Conservation (phyloP, 2,113 vertebrate genomes). For the Genyomyrus donnyi region DNA sequence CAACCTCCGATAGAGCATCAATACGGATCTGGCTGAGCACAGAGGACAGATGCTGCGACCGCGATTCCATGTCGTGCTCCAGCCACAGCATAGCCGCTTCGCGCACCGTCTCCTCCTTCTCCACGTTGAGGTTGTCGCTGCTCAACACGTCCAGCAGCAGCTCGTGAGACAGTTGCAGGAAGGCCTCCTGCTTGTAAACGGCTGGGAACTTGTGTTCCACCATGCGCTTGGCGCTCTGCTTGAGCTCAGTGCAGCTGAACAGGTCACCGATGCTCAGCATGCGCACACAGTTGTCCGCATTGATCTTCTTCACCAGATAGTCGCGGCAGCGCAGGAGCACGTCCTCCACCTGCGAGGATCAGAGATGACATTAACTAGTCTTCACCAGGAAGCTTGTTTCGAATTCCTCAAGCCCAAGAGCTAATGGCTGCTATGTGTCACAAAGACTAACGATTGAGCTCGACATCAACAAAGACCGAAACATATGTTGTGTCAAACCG, state of each 20-base stretch:
- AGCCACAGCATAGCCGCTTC: constrained; percentile 97
- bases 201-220: constrained; percentile 96
- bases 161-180: constrained; percentile 92
- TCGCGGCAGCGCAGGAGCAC: constrained; percentile 83
- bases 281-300: constrained; percentile 92
- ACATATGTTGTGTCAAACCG: neutral
- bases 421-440: neutral
- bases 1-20: constrained; percentile 94
- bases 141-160: constrained; percentile 91
- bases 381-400: neutral
- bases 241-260: constrained; percentile 93
- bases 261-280: constrained; percentile 92
- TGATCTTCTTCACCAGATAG: constrained; percentile 97
- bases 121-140: constrained; percentile 97
- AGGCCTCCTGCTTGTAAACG: constrained; percentile 89
- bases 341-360: constrained; percentile 83
- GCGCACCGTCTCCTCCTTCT: constrained; percentile 95
- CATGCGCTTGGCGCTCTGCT: constrained; percentile 94
- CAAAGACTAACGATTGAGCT: neutral
- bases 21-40: constrained; percentile 97
- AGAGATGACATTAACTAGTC: neutral
- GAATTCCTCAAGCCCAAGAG: neutral
- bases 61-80: constrained; percentile 90
- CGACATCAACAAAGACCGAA: neutral
- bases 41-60: constrained; percentile 92